These are phyloP conservation scores for Cataglyphis hispanica DNA, from an alignment of 1,140 invertebrate genomes.

Conservation along the genomic window DNA sequence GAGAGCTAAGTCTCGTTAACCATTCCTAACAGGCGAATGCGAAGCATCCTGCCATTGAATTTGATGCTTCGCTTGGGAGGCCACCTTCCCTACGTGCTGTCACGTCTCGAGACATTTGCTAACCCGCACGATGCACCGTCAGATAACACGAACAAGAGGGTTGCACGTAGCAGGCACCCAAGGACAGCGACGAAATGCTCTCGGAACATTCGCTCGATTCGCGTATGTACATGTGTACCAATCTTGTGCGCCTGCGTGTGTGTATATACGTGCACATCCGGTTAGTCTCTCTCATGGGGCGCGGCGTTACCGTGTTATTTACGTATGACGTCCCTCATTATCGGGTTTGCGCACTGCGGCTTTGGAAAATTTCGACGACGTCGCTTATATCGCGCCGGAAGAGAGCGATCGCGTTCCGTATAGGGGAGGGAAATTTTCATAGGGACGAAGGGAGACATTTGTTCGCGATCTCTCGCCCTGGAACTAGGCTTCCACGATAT, in stretches of 20 bases:
- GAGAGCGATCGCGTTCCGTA: conserved; percentile 5
- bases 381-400: conserved; percentile 14
- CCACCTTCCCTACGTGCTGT: conserved; percentile 69
- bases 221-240: conserved; percentile 50
- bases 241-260: conserved; percentile 2
- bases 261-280: conserved; percentile 1
- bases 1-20: conserved; percentile 76
- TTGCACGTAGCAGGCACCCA: conserved; percentile 61
- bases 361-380: conserved; percentile 50
- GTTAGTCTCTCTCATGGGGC: conserved; percentile 33
- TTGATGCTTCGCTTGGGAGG: conserved; percentile 74
- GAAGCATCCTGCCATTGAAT: conserved; percentile 74
- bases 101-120: conserved; percentile 74
- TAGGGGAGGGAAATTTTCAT: conserved; percentile 32
- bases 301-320: conserved; percentile 61
- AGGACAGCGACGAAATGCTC: conserved; percentile 66
- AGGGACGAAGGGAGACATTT: conserved; percentile 35
- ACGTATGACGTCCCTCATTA: conserved; percentile 63
- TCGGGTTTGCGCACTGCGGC: conserved; percentile 31
- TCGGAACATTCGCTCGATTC: conserved; percentile 33
- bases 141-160: conserved; percentile 73
- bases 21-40: conserved; percentile 76
- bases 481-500: conserved; percentile 35
- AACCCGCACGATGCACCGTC: conserved; percentile 72
- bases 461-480: conserved; percentile 27